Evolutionary conservation across 1,140 invertebrate genomes (phyloP).

Genomic region (Arctopsyche grandis): DNA sequence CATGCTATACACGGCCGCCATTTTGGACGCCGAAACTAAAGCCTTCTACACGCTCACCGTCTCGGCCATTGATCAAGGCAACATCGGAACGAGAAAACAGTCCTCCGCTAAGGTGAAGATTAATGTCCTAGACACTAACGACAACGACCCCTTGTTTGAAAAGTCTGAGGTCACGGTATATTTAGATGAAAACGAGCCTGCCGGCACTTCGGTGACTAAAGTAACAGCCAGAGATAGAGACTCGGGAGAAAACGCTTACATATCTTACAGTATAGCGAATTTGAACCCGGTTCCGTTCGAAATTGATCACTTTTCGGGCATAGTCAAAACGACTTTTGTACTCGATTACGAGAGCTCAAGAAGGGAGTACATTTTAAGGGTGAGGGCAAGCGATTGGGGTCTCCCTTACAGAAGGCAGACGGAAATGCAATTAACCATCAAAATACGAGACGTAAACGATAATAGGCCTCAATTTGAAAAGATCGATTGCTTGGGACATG

Average conservation of each 20-base stretch:
- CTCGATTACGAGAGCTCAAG: conserved; percentile 89
- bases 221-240: conserved; percentile 85
- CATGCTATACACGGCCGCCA: conserved; percentile 83
- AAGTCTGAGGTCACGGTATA: conserved; percentile 69
- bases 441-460: conserved; percentile 85
- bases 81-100: conserved; percentile 78
- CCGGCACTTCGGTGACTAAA: conserved; percentile 79
- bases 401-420: conserved; percentile 84
- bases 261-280: conserved; percentile 89
- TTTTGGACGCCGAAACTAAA: conserved; percentile 84
- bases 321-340: conserved; percentile 78
- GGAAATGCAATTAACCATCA: conserved; percentile 81
- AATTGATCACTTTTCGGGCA: conserved; percentile 91
- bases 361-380: conserved; percentile 76
- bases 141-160: conserved; percentile 87
- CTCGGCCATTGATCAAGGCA: conserved; percentile 84
- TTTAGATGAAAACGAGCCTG: conserved; percentile 84
- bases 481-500: conserved; percentile 79
- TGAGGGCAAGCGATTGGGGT: conserved; percentile 91
- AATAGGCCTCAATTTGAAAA: conserved; percentile 85
- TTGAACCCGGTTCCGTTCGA: conserved; percentile 86
- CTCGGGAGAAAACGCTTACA: conserved; percentile 89
- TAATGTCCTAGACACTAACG: conserved; percentile 83
- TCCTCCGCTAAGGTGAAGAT: conserved; percentile 85
- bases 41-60: conserved; percentile 87